Percentiles rank a stretch among this genome's conserved stretches.
Conservation (phyloP, 1,140 invertebrate genomes). For the Sycophila sp. region DNA sequence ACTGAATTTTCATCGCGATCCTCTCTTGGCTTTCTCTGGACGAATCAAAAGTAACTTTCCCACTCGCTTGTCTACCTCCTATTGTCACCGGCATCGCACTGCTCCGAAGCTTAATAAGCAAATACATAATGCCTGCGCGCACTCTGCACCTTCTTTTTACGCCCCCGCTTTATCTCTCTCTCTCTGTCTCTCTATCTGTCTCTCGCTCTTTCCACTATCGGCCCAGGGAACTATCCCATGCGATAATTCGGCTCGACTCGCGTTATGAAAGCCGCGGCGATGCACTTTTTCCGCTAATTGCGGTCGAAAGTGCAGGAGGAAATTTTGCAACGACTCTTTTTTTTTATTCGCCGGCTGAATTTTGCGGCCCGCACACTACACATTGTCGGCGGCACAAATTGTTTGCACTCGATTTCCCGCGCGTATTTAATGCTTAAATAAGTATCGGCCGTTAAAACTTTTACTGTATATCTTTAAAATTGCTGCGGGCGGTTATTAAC, state of each 20-base stretch:
- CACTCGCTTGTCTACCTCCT: neutral
- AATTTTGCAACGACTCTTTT: neutral
- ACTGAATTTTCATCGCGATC: neutral
- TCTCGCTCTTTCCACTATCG: neutral
- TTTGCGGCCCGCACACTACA: too few species aligned
- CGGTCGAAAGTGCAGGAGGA: neutral
- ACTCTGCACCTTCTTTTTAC: neutral
- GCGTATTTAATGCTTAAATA: too few species aligned
- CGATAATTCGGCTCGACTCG: neutral
- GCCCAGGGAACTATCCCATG: neutral
- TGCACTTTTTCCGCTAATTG: neutral
- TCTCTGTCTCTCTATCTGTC: neutral
- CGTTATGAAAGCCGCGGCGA: neutral
- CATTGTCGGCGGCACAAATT: too few species aligned
- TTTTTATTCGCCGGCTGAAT: too few species aligned
- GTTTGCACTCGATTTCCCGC: too few species aligned
- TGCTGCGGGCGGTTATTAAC: too few species aligned
- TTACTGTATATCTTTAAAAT: too few species aligned
- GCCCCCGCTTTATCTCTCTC: too few species aligned
- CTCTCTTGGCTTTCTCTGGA: neutral
- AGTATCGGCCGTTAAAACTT: too few species aligned
- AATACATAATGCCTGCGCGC: neutral
- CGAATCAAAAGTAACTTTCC: neutral
- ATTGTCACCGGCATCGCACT: neutral
- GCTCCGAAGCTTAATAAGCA: constrained; percentile 1